Evolutionary conservation across 2,113 vertebrate species (phyloP).

Genomic region (Oncorhynchus tshawytscha): DNA sequence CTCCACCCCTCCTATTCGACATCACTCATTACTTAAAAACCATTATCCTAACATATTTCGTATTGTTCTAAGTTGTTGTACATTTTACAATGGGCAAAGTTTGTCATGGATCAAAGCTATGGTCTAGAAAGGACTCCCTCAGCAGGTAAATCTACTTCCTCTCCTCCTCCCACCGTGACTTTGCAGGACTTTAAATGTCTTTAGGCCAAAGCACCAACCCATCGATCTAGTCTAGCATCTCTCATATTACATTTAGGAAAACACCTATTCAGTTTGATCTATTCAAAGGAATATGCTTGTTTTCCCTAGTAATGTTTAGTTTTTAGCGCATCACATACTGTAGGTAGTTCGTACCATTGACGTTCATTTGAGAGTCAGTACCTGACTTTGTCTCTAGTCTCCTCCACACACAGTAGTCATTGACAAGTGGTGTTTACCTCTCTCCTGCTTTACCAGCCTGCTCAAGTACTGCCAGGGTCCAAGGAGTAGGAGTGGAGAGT

Average conservation of each 20-base stretch:
- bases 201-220: too few relatives aligned
- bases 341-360: not conserved
- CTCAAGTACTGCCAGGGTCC: not conserved
- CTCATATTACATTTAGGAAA: too few relatives aligned
- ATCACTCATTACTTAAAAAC: not conserved
- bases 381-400: not conserved
- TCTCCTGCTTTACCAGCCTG: not conserved
- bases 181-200: too few relatives aligned
- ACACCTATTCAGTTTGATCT: too few relatives aligned
- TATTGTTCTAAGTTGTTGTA: not conserved
- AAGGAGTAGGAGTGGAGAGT: not conserved
- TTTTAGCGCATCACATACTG: too few relatives aligned
- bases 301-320: not conserved
- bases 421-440: conserved; percentile 9
- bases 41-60: not conserved
- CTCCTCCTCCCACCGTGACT: too few relatives aligned
- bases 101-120: not conserved
- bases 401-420: not conserved
- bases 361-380: not conserved
- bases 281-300: not conserved
- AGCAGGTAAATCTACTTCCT: too few relatives aligned
- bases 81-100: not conserved
- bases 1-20: not conserved
- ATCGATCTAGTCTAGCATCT: too few relatives aligned
- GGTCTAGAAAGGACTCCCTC: too few relatives aligned